Base-by-base conservation (phyloP, 2,113 vertebrate species). In the Cavia porcellus region DNA sequence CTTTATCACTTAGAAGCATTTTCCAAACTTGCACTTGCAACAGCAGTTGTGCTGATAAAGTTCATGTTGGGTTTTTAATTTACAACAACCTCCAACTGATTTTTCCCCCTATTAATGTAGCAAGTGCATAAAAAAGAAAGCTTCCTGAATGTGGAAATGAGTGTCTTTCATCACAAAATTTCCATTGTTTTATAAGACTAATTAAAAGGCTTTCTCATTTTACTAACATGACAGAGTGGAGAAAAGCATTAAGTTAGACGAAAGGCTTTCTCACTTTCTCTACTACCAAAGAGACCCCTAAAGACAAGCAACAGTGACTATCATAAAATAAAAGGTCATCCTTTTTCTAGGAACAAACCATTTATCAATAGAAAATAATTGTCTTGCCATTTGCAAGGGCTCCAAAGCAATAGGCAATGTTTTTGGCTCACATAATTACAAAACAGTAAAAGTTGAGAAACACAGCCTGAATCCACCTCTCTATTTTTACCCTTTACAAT, bases 381-480 rank as follows among this genome's bases (percentile, higher is more conserved):
- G 98, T 98, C 98, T 98, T 92, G 97, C 97, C 64, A 75, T 92
- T 98, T 97, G 97, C 98, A 97, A 98, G 98, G 97, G 97, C 95
- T 98, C 97, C 89, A 96, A 96, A 97, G 98, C 91, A 86, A 97
- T 86, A 98, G 96, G 98, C 98, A 98, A 97, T 96, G 98, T 97
- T 98, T 98, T 98, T 98, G 98, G 97, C 97, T 98, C 97, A 97
- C 98, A 94, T 98, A 98, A 98, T 98, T 98, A 98, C 98, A 98
- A 98, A 99, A 98, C 98, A 98, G 98, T 97, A 74, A 75, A 99
- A 98, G 98, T 99, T 98, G 98, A 98, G 98, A 98, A 98, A 99
- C 98, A 98, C 82, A 97, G 98, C 98, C 98, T 98, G 98, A 98
- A 98, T 98, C 98, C 98, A 98, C 98, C 98, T 99, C 99, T 98